Conservation (phyloP, 2,797 vertebrate species). For the Characodon lateralis region DNA sequence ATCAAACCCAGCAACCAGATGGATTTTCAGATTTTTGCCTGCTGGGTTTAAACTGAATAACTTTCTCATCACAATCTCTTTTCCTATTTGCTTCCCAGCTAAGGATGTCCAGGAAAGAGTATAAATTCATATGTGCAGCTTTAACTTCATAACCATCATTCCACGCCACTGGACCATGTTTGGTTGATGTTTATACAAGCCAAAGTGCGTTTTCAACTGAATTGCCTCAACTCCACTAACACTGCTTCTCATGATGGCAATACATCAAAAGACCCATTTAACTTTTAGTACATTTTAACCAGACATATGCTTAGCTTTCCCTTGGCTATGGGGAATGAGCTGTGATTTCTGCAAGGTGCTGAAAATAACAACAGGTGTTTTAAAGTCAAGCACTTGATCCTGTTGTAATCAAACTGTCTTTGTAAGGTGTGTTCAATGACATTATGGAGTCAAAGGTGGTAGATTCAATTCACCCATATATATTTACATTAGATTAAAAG, state of each 20-base stretch:
- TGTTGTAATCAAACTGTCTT: conserved; percentile 28
- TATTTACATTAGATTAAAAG: too few species aligned
- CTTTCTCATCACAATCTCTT: conserved; percentile 22
- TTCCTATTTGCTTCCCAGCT: conserved; percentile 17
- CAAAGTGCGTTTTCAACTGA: conserved; percentile 15
- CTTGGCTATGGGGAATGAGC: not conserved
- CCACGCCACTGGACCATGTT: not conserved
- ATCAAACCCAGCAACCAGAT: conserved; percentile 52
- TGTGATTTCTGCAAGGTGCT: conserved; percentile 13
- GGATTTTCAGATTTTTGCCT: conserved; percentile 29
- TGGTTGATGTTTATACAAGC: conserved; percentile 5
- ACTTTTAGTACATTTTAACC: conserved; percentile 11
- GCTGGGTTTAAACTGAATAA: conserved; percentile 41
- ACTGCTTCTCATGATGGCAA: conserved; percentile 7
- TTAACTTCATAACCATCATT: conserved; percentile 3
- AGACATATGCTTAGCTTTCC: conserved; percentile 19
- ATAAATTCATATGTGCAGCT: not conserved
- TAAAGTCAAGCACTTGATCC: conserved; percentile 18
- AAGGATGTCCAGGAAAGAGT: not conserved
- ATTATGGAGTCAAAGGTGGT: not conserved
- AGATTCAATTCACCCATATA: not conserved
- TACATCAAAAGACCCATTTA: conserved; percentile 11
- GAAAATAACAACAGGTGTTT: conserved; percentile 37
- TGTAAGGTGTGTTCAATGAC: conserved; percentile 32
- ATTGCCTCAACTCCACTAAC: not conserved